Evolutionary conservation across 2,888 invertebrate species (phyloP).

Genomic region (Platerodrilus igneus): DNA sequence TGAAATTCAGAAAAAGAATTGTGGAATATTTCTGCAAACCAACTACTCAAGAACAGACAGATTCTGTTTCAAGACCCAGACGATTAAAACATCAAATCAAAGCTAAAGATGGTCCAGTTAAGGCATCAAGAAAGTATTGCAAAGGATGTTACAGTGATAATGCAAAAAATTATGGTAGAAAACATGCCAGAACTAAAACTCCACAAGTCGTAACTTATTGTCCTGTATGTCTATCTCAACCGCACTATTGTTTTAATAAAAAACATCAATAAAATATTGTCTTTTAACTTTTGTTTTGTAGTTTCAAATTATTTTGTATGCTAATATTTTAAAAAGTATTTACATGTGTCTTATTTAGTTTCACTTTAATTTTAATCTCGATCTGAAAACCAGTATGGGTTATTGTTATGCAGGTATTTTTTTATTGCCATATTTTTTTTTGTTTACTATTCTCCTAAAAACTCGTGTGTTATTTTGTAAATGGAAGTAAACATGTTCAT

Average conservation of each 20-base stretch:
- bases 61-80: constrained; percentile 1
- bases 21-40: background rate
- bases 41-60: constrained; percentile 1
- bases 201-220: constrained; percentile 1
- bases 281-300: too few species aligned
- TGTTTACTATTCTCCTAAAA: too few species aligned
- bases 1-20: constrained; percentile 1
- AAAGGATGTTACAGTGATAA: constrained; percentile 3
- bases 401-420: too few species aligned
- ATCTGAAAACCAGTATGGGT: too few species aligned
- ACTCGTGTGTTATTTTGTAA: too few species aligned
- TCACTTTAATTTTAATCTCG: too few species aligned
- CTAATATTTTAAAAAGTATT: too few species aligned
- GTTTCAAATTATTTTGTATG: too few species aligned
- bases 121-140: constrained; percentile 2
- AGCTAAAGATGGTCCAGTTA: background rate
- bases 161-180: background rate
- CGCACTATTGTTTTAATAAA: constrained; percentile 26
- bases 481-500: too few species aligned
- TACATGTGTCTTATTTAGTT: too few species aligned
- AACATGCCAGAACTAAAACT: constrained; percentile 5
- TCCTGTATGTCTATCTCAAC: constrained; percentile 1
- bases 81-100: background rate
- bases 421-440: too few species aligned
- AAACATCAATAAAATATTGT: too few species aligned